Percentiles rank a stretch among this genome's conserved stretches.
These are phyloP conservation scores for Malurus leucopterus DNA, from an alignment of 2,797 vertebrate species.

Conservation along the genomic window DNA sequence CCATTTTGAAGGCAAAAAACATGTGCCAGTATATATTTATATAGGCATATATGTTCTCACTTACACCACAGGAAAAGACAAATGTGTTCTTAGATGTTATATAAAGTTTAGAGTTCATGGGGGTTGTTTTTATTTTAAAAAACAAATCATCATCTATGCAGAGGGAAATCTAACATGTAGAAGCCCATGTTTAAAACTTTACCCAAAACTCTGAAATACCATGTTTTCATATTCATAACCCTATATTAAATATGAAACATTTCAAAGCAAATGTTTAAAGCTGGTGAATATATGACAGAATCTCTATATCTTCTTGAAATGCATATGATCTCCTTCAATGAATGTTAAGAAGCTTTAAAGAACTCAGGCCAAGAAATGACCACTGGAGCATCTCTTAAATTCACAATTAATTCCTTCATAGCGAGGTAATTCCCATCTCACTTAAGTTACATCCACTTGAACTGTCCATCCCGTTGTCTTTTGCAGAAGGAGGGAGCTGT, in stretches of 20 bases:
- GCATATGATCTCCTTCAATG: neutral
- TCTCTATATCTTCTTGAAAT: neutral
- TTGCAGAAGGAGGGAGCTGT: neutral
- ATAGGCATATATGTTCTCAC: slow-evolving; percentile 25
- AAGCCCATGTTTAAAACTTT: neutral
- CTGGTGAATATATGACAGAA: neutral
- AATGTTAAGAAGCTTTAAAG: neutral
- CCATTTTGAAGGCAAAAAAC: slow-evolving; percentile 32
- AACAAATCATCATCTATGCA: neutral
- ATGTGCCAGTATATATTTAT: slow-evolving; percentile 38
- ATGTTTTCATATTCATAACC: neutral
- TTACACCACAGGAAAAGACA: slow-evolving; percentile 36
- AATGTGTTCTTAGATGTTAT: slow-evolving; percentile 24
- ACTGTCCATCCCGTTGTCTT: neutral
- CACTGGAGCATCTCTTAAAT: neutral
- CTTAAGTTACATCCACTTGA: neutral
- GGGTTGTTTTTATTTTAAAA: slow-evolving; percentile 18
- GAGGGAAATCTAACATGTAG: neutral
- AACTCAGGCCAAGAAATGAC: neutral
- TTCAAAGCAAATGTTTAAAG: neutral
- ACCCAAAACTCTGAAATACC: neutral
- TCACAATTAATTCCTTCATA: neutral
- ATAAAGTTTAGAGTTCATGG: slow-evolving; percentile 34
- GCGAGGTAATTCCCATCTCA: neutral
- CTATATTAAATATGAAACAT: neutral